Conservation (phyloP, 2,888 invertebrate species). For the Calameuta pallipes region DNA sequence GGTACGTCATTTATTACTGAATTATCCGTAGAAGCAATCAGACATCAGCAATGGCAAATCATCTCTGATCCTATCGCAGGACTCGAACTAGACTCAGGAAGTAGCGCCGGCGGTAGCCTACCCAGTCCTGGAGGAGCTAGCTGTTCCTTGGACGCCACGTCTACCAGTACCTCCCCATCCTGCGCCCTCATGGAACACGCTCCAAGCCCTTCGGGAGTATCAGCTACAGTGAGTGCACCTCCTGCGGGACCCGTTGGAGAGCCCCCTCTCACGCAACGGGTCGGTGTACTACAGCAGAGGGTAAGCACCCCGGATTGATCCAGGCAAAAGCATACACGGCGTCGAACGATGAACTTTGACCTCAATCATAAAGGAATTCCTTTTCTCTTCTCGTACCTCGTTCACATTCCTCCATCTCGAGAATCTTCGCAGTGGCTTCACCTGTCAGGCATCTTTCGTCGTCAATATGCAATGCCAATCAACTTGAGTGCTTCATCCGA, state of each 20-base stretch:
- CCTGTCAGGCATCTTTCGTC: constrained; percentile 3
- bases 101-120: constrained; percentile 79
- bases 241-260: constrained; percentile 74
- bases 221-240: constrained; percentile 77
- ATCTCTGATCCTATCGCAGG: constrained; percentile 51
- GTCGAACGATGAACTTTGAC: background rate
- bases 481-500: constrained; percentile 62
- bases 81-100: constrained; percentile 78
- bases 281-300: constrained; percentile 85
- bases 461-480: constrained; percentile 61
- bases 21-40: background rate
- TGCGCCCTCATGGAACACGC: constrained; percentile 63
- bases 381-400: background rate
- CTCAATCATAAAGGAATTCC: background rate
- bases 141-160: constrained; percentile 75
- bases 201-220: constrained; percentile 58
- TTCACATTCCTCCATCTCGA: background rate
- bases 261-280: constrained; percentile 70
- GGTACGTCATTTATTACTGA: constrained; percentile 38
- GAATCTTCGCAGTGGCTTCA: constrained; percentile 5
- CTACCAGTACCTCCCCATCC: constrained; percentile 60
- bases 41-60: background rate
- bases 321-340: constrained; percentile 61
- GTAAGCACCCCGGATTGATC: constrained; percentile 77
- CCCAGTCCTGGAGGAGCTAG: constrained; percentile 84